Evolutionary conservation across 2,888 invertebrate species (phyloP).

Genomic region (Drosophila ezoana): DNA sequence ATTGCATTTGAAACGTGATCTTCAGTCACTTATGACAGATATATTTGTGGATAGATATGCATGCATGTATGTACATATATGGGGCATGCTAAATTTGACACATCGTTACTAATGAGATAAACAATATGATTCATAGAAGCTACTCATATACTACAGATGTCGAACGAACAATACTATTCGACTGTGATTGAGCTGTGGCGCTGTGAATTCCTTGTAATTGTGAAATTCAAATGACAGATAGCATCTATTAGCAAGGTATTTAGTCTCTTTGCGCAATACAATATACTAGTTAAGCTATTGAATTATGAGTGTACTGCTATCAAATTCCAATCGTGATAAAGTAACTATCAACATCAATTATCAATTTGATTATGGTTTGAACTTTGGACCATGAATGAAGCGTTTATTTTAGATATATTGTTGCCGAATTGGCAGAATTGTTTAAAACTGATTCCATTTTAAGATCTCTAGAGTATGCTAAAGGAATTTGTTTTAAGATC

Average conservation of each 20-base stretch:
- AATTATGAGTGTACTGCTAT: conserved; percentile 8
- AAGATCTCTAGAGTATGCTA: conserved; percentile 1
- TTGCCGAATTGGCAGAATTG: neutral
- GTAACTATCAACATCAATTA: conserved; percentile 32
- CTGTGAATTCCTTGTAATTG: conserved; percentile 29
- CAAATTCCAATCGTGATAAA: conserved; percentile 33
- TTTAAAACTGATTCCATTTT: neutral
- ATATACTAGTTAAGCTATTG: conserved; percentile 3
- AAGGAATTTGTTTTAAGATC: conserved; percentile 10
- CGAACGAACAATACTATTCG: conserved; percentile 20
- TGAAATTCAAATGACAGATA: conserved; percentile 24
- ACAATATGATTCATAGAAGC: conserved; percentile 66
- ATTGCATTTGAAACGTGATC: conserved; percentile 53
- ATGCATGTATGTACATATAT: conserved; percentile 10
- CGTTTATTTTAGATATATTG: neutral
- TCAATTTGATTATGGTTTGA: conserved; percentile 21
- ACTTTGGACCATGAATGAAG: conserved; percentile 26
- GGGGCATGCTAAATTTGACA: conserved; percentile 65
- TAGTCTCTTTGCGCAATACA: conserved; percentile 40
- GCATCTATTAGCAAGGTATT: conserved; percentile 15
- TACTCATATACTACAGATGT: neutral
- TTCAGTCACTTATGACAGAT: conserved; percentile 32
- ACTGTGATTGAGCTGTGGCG: conserved; percentile 40
- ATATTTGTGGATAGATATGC: conserved; percentile 17
- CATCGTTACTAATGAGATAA: conserved; percentile 72